Percentiles rank a stretch among this genome's conserved stretches.
Conservation (phyloP, 2,113 vertebrate species). For the Pygoscelis adeliae region DNA sequence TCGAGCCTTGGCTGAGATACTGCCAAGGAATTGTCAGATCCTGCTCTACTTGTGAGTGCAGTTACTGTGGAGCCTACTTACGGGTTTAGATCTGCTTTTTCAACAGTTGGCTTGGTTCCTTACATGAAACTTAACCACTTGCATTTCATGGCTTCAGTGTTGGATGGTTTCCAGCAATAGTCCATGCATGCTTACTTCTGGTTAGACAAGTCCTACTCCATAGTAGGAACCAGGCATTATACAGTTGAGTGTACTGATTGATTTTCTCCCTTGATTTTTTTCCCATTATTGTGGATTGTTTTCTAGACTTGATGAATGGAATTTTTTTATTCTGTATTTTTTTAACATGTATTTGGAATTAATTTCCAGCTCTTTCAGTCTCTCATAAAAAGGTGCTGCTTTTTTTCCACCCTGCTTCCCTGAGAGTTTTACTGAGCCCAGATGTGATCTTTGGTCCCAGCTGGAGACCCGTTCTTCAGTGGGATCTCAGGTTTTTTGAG, state of each 20-base stretch:
- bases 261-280: background rate
- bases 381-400: background rate
- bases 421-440: background rate
- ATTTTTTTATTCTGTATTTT: background rate
- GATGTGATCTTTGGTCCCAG: background rate
- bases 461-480: background rate
- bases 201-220: background rate
- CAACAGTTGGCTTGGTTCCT: background rate
- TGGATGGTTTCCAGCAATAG: background rate
- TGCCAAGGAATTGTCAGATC: background rate
- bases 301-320: background rate
- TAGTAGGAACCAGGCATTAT: background rate
- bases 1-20: background rate
- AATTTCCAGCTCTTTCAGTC: background rate
- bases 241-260: background rate
- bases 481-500: background rate
- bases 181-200: background rate
- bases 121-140: background rate
- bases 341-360: background rate
- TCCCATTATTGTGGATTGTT: background rate
- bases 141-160: background rate
- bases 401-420: background rate
- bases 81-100: background rate
- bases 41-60: background rate
- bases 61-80: background rate